These are phyloP conservation scores for Zapornia atra DNA, from an alignment of 2,113 vertebrate species.

Conservation along the genomic window DNA sequence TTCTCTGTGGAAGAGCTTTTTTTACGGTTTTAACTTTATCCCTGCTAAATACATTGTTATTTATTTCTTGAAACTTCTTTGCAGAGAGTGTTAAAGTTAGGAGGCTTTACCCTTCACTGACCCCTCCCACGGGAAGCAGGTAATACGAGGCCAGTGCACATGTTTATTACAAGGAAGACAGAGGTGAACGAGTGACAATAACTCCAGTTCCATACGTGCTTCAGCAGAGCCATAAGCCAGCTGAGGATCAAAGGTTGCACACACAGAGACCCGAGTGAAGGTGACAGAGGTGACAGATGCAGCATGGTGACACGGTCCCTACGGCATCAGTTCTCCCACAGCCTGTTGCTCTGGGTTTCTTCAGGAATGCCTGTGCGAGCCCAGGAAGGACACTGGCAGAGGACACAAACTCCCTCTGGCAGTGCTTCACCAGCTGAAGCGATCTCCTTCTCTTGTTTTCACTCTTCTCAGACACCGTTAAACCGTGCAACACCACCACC, in stretches of 20 bases:
- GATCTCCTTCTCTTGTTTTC: not conserved
- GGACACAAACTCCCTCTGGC: not conserved
- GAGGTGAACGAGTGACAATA: not conserved
- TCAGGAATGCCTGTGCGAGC: not conserved
- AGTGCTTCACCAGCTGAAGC: not conserved
- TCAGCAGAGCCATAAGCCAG: not conserved
- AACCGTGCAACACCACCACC: not conserved
- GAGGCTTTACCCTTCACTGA: not conserved
- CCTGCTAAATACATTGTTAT: not conserved
- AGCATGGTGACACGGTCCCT: not conserved
- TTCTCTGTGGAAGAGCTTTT: not conserved
- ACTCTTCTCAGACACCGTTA: not conserved
- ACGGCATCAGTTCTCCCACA: not conserved
- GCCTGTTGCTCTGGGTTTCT: not conserved
- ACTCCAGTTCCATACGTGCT: not conserved
- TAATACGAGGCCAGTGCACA: not conserved
- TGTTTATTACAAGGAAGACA: conserved; percentile 5
- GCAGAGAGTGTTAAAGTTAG: fast-evolving
- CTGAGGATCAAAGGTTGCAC: not conserved
- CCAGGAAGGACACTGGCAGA: not conserved
- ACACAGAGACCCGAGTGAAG: not conserved
- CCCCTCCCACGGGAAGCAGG: not conserved
- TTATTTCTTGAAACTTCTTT: not conserved
- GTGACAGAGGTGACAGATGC: not conserved
- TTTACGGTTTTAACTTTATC: not conserved